phyloP scores from a whole-genome alignment of 1,140 invertebrate species.

The Meloidogyne hapla region DNA sequence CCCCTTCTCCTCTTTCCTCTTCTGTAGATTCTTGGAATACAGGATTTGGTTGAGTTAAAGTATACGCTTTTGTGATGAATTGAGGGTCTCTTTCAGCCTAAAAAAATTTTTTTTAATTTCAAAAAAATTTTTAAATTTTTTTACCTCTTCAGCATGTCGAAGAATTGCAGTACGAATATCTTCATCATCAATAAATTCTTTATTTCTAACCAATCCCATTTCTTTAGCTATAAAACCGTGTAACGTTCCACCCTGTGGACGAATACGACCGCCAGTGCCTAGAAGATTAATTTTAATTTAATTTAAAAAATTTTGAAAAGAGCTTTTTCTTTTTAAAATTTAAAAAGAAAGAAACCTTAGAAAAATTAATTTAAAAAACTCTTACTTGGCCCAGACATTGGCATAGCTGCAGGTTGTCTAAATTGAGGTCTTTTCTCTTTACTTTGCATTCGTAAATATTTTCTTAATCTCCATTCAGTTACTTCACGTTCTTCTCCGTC shows the following conservation, averaged over 20 bases:
- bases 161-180: slow-evolving; percentile 93
- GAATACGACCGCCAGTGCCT: slow-evolving; percentile 69
- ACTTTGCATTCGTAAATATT: slow-evolving; percentile 75
- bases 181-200: slow-evolving; percentile 84
- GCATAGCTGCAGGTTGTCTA: slow-evolving; percentile 83
- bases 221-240: slow-evolving; percentile 95
- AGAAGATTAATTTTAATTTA: background rate
- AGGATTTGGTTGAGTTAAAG: slow-evolving; percentile 68
- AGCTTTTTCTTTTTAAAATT: too few species aligned
- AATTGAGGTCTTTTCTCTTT: slow-evolving; percentile 87
- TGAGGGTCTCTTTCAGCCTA: slow-evolving; percentile 89
- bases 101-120: slow-evolving; percentile 12
- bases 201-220: slow-evolving; percentile 81
- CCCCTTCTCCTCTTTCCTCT: slow-evolving; percentile 45
- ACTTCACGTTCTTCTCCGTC: slow-evolving; percentile 73
- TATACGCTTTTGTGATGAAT: slow-evolving; percentile 88
- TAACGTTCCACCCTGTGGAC: slow-evolving; percentile 88
- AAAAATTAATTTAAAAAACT: slow-evolving; percentile 15
- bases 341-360: too few species aligned
- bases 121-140: background rate
- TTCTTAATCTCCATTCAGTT: slow-evolving; percentile 83
- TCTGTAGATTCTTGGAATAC: slow-evolving; percentile 60
- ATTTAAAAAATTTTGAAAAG: background rate
- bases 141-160: slow-evolving; percentile 84
- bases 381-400: slow-evolving; percentile 77